A percentile compares a stretch with the other conserved stretches of the same genome.
Conservation (phyloP, 2,888 invertebrate species). For the Syrista parreyssii region DNA sequence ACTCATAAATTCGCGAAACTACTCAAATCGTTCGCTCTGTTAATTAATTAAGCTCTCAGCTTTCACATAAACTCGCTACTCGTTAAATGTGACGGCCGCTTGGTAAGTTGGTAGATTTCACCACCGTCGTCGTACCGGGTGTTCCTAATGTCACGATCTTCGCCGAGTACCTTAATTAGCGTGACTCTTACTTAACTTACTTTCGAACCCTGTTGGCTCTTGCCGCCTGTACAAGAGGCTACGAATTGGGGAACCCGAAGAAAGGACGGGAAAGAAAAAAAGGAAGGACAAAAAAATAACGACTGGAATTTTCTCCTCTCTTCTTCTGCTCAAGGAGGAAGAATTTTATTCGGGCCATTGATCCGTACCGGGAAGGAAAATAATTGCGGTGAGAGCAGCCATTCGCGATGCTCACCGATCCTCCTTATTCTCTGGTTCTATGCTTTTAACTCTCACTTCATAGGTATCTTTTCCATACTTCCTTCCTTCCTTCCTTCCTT, state of each 20-base stretch:
- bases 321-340: neutral
- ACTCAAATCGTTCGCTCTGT: constrained; percentile 26
- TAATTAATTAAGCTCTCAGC: constrained; percentile 42
- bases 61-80: constrained; percentile 21
- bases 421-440: neutral
- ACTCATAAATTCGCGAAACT: constrained; percentile 26
- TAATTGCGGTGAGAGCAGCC: neutral
- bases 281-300: constrained; percentile 30
- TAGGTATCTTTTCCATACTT: neutral
- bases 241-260: neutral
- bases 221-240: neutral
- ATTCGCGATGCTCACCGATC: neutral
- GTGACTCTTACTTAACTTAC: neutral
- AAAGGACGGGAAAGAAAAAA: neutral
- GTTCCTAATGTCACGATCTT: constrained; percentile 1
- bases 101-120: constrained; percentile 6
- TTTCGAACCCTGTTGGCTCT: neutral
- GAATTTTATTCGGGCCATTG: neutral
- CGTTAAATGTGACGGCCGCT: constrained; percentile 17
- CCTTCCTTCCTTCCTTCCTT: neutral
- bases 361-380: neutral
- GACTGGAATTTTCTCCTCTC: neutral
- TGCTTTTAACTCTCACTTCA: neutral
- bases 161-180: neutral
- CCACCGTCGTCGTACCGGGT: constrained; percentile 10